These are phyloP conservation scores for Thumatha senex DNA, from an alignment of 2,888 invertebrate species.

Conservation along the genomic window DNA sequence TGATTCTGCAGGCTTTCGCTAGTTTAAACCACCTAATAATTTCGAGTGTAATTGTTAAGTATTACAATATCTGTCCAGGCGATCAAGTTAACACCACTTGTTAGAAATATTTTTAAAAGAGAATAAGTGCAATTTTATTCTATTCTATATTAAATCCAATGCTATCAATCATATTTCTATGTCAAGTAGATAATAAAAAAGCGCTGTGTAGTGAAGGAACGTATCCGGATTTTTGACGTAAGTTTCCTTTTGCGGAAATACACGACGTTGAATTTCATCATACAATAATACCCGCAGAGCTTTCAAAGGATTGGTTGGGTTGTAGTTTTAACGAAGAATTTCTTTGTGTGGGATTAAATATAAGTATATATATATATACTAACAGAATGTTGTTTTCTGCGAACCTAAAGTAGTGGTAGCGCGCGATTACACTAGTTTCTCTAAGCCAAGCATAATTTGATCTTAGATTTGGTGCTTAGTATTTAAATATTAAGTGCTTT, in stretches of 20 bases:
- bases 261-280: constrained; percentile 50
- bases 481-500: no score
- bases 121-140: background rate
- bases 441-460: no score
- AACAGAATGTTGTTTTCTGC: background rate
- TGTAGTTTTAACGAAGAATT: constrained; percentile 16
- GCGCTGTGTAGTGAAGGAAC: constrained; percentile 41
- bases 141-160: background rate
- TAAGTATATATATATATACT: background rate
- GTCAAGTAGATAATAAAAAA: constrained; percentile 26
- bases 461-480: no score
- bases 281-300: constrained; percentile 33
- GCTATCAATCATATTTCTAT: constrained; percentile 7
- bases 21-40: no score
- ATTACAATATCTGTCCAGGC: no score
- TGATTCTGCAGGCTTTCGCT: no score
- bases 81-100: background rate
- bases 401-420: no score
- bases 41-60: no score
- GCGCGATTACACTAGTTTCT: no score
- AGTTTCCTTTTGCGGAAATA: constrained; percentile 60
- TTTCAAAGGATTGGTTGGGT: constrained; percentile 21
- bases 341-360: background rate
- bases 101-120: background rate
- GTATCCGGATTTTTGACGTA: constrained; percentile 49